phyloP scores from a whole-genome alignment of 2,797 vertebrate species.

The Fringilla coelebs region DNA sequence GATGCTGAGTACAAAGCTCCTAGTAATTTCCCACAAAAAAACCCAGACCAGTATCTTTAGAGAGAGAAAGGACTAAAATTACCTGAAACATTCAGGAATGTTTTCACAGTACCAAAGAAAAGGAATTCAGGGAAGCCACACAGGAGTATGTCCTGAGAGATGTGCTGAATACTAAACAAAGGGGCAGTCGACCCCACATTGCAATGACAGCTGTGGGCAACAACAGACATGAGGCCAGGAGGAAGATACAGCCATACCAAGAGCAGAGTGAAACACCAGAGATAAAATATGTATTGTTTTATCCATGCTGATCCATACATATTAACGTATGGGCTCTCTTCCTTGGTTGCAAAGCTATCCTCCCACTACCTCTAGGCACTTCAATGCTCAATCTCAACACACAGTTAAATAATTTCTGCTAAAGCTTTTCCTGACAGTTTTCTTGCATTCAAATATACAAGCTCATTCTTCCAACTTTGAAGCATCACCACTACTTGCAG shows the following conservation, averaged over 20 bases:
- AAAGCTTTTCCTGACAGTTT: background rate
- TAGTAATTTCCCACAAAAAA: background rate
- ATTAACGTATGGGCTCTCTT: background rate
- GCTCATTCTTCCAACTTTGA: background rate
- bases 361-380: background rate
- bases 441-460: background rate
- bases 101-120: background rate
- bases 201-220: background rate
- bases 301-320: background rate
- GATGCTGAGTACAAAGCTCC: background rate
- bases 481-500: background rate
- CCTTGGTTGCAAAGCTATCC: background rate
- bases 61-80: background rate
- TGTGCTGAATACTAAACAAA: background rate
- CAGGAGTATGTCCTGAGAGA: background rate
- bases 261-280: background rate
- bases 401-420: background rate
- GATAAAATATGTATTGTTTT: background rate
- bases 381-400: background rate
- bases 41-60: background rate
- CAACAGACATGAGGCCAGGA: background rate
- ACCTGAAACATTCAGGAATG: background rate
- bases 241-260: background rate
- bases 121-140: background rate
- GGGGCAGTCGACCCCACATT: fast-evolving